These are phyloP conservation scores for Pachypanchax playfairii DNA, from an alignment of 2,113 vertebrate genomes.

Conservation along the genomic window DNA sequence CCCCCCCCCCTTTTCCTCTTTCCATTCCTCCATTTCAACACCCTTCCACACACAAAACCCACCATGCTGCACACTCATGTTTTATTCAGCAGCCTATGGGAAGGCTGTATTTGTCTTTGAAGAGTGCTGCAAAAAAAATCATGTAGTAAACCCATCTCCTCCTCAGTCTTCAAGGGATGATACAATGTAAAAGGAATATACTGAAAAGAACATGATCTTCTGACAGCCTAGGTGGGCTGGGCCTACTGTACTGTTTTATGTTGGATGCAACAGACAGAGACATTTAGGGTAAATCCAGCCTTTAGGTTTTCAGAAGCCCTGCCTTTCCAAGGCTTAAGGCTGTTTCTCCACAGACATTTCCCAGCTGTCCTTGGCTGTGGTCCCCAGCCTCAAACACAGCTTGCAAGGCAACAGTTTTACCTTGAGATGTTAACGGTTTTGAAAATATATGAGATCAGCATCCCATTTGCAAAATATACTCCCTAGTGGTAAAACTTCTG, in stretches of 20 bases:
- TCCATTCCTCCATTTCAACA: slow-evolving; percentile 10
- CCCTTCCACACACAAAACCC: slow-evolving; percentile 30
- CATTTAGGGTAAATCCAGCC: slow-evolving; percentile 44
- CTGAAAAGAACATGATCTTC: slow-evolving; percentile 46
- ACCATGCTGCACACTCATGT: slow-evolving; percentile 71
- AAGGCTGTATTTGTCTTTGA: slow-evolving; percentile 73
- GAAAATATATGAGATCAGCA: slow-evolving; percentile 37
- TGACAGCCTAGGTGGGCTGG: slow-evolving; percentile 53
- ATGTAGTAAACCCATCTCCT: slow-evolving; percentile 61
- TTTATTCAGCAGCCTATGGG: slow-evolving; percentile 79
- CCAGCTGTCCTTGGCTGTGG: slow-evolving; percentile 44
- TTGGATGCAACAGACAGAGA: slow-evolving; percentile 18
- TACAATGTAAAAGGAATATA: slow-evolving; percentile 54
- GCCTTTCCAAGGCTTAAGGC: slow-evolving; percentile 31
- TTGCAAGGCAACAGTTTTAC: slow-evolving; percentile 51
- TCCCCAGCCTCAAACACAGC: slow-evolving; percentile 21
- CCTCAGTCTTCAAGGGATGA: slow-evolving; percentile 58
- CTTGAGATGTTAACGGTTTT: slow-evolving; percentile 27
- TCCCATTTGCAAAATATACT: slow-evolving; percentile 36
- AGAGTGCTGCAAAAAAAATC: slow-evolving; percentile 66
- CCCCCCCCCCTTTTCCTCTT: slow-evolving; percentile 15
- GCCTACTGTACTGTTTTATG: slow-evolving; percentile 10
- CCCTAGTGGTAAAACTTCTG: slow-evolving; percentile 20
- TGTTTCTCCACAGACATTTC: slow-evolving; percentile 45
- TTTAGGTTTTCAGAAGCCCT: slow-evolving; percentile 33